Percentiles rank a stretch among this genome's conserved stretches.
Conservation (phyloP, 2,797 vertebrate genomes). For the Danio tinwini region DNA sequence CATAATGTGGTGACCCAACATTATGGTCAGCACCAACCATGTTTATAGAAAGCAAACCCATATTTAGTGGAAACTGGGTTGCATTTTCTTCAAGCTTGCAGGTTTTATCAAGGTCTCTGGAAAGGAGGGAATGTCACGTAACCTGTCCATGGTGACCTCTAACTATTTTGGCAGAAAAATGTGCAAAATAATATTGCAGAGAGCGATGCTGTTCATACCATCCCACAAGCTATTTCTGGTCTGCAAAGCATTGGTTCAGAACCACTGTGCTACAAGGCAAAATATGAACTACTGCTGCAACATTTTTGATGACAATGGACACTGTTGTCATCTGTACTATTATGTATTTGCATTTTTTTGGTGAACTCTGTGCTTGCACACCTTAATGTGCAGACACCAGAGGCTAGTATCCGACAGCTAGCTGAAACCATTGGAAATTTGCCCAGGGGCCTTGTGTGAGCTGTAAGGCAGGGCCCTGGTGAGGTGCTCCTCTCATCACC, state of each 20-base stretch:
- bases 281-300: neutral
- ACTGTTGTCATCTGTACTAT: neutral
- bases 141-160: neutral
- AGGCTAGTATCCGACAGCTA: constrained; percentile 9
- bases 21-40: neutral
- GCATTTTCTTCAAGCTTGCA: neutral
- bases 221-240: neutral
- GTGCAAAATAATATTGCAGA: neutral
- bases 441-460: constrained; percentile 39
- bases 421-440: constrained; percentile 5
- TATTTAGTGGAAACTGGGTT: neutral
- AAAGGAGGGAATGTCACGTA: neutral
- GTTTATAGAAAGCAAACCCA: neutral
- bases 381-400: neutral
- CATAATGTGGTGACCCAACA: neutral
- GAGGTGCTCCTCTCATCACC: constrained; percentile 64
- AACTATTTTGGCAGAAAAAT: neutral
- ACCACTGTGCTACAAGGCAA: neutral
- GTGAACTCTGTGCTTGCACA: constrained; percentile 6
- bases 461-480: constrained; percentile 21
- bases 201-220: neutral
- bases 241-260: neutral
- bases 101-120: neutral
- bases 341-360: neutral
- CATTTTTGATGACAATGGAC: neutral